Conservation (phyloP, 1,140 invertebrate genomes). For the Xylocopa sonorina region DNA sequence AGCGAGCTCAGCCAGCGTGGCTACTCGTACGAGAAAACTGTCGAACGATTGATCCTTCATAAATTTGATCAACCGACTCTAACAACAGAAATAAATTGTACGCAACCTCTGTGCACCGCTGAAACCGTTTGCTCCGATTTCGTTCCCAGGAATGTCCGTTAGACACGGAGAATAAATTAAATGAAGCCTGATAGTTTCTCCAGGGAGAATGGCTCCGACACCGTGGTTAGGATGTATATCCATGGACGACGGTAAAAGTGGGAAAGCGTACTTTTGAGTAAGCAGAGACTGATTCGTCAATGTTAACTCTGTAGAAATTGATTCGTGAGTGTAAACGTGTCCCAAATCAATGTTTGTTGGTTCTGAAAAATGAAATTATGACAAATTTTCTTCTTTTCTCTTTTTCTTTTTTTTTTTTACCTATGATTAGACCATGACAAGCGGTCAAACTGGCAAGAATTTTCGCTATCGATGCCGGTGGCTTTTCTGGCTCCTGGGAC, state of each 20-base stretch:
- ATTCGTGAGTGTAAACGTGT: slow-evolving; percentile 30
- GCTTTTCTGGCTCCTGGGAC: not conserved
- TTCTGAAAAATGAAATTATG: slow-evolving; percentile 13
- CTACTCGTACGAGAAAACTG: slow-evolving; percentile 13
- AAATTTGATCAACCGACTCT: too few species aligned
- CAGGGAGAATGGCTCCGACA: slow-evolving; percentile 19
- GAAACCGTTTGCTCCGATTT: slow-evolving; percentile 25
- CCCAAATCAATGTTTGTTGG: slow-evolving; percentile 13
- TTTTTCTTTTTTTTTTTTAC: too few species aligned
- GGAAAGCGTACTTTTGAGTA: slow-evolving; percentile 24
- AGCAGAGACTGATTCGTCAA: slow-evolving; percentile 19
- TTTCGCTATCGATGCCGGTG: slow-evolving; percentile 21
- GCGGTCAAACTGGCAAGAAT: slow-evolving; percentile 20
- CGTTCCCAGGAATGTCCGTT: slow-evolving; percentile 34
- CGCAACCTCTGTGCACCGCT: slow-evolving; percentile 10
- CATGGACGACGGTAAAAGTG: not conserved
- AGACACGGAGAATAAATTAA: slow-evolving; percentile 23
- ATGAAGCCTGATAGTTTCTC: slow-evolving; percentile 24
- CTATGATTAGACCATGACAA: slow-evolving; percentile 3
- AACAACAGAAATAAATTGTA: too few species aligned
- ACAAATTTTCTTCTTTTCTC: too few species aligned
- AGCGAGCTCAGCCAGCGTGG: slow-evolving; percentile 16
- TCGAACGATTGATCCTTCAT: not conserved
- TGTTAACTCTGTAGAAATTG: not conserved
- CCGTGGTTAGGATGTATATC: slow-evolving; percentile 39